Evolutionary conservation across 2,113 vertebrate genomes (phyloP).

Genomic region (Boleophthalmus pectinirostris): DNA sequence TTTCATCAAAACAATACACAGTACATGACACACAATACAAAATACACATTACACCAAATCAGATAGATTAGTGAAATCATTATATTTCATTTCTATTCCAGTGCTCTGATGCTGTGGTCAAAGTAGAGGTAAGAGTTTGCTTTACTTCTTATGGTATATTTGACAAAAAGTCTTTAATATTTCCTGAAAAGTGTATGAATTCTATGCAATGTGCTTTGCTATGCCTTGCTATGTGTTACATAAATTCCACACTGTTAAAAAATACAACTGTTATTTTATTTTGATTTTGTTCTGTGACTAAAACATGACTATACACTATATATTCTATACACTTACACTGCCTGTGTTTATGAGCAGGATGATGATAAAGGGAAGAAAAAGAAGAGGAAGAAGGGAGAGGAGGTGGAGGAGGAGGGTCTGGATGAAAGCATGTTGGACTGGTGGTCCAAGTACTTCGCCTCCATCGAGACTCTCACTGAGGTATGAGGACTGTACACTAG

Average conservation of each 20-base stretch:
- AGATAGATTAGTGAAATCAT: too few relatives aligned
- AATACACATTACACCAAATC: too few relatives aligned
- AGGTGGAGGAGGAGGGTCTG: slow-evolving; percentile 88
- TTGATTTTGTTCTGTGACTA: too few relatives aligned
- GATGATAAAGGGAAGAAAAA: slow-evolving; percentile 84
- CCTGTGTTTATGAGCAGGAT: slow-evolving; percentile 54
- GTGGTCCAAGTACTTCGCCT: slow-evolving; percentile 99
- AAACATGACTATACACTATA: too few relatives aligned
- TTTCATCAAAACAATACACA: background rate
- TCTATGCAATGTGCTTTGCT: too few relatives aligned
- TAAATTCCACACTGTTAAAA: too few relatives aligned
- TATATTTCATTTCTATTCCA: slow-evolving; percentile 20
- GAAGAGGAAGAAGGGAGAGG: slow-evolving; percentile 83
- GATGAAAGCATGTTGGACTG: slow-evolving; percentile 97
- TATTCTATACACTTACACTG: too few relatives aligned
- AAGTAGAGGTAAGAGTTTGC: slow-evolving; percentile 60
- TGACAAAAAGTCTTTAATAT: too few relatives aligned
- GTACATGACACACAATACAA: too few relatives aligned
- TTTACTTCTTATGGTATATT: background rate
- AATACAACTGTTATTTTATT: too few relatives aligned
- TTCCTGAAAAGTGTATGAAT: too few relatives aligned
- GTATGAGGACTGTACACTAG: slow-evolving; percentile 53
- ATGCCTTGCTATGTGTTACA: too few relatives aligned
- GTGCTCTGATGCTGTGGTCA: slow-evolving; percentile 69
- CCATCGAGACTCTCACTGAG: slow-evolving; percentile 95